A percentile compares a stretch with the other conserved stretches of the same genome.
phyloP scores from a whole-genome alignment of 1,140 invertebrate species.

The Patella vulgata region DNA sequence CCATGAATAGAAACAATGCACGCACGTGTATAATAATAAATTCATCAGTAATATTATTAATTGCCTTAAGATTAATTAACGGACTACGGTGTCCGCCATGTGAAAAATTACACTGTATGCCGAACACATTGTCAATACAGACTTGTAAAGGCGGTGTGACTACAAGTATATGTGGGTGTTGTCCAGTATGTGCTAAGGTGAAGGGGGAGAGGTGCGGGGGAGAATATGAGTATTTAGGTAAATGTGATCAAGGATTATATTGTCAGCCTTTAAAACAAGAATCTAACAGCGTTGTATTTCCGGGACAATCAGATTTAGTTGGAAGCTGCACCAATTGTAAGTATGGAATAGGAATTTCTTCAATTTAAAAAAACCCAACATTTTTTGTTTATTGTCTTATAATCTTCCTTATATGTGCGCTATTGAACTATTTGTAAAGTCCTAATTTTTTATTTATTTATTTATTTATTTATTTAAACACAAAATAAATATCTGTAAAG shows the following conservation, averaged over 20 bases:
- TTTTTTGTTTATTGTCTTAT: background rate
- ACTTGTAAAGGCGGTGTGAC: slow-evolving; percentile 56
- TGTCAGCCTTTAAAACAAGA: slow-evolving; percentile 37
- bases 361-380: background rate
- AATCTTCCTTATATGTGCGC: background rate
- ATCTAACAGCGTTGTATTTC: slow-evolving; percentile 6
- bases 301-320: slow-evolving; percentile 20
- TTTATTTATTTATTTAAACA: too few relatives aligned
- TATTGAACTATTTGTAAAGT: background rate
- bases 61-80: background rate
- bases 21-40: too few relatives aligned
- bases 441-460: background rate
- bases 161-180: slow-evolving; percentile 62
- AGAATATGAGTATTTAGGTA: slow-evolving; percentile 57
- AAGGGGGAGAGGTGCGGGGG: slow-evolving; percentile 59
- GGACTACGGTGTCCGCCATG: slow-evolving; percentile 52
- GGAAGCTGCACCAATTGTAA: slow-evolving; percentile 43
- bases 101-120: slow-evolving; percentile 56
- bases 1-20: too few relatives aligned
- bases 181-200: slow-evolving; percentile 60
- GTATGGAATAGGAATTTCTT: too few relatives aligned
- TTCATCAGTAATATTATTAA: too few relatives aligned
- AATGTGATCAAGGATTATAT: slow-evolving; percentile 57
- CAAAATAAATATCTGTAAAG: too few relatives aligned
- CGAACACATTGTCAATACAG: slow-evolving; percentile 37